Base-by-base conservation (phyloP, 2,888 invertebrate genomes). In the Luperina testacea region DNA sequence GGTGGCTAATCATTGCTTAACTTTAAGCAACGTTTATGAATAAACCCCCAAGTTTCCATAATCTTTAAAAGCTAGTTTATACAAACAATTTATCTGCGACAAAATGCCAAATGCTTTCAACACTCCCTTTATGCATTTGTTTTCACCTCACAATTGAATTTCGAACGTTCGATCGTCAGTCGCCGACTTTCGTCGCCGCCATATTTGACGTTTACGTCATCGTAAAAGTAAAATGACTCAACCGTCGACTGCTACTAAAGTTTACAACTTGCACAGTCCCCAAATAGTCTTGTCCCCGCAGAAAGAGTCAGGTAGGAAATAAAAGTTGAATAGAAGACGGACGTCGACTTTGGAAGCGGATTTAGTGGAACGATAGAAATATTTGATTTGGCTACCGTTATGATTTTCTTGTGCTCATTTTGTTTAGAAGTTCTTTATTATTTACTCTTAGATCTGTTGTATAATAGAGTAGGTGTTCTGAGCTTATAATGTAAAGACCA, bases 321-420 rank as follows among this genome's bases (percentile, higher is more conserved):
- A 86, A 88, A 88, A 89, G 81, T 88, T 87, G 78, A 84, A 89
- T 88, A 80, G 81, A 85, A 87, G 84, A 89, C 72, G 76, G 80
- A 87, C 81, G 81, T 72, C 72, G 71, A 80, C 78, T 87, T 87
- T 75, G 48, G 17, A 77, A 83, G 68, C 75, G 75, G 85, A 82
- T 84, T 82, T 75, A 75, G 79, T 77, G 42, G 48, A 69, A 65
- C 78, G 32, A 81, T 73, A 71, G 51, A 76, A 81, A 83, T 81
- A 73, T 82, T 88, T 78, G 71, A 79, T 82, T 83, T 77, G 59
- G 68, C 64, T 72, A 32, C 72, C 38, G 61, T 75, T 83, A 84
- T 72, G 68, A 73, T 75, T 78, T 73, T 71, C 27, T 48, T 67
- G 6, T 24, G 51, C 9, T 42, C 57, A 17, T 20, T 72, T 83